Evolutionary conservation across 1,140 invertebrate genomes (phyloP).

Genomic region (Nylanderia fulva): DNA sequence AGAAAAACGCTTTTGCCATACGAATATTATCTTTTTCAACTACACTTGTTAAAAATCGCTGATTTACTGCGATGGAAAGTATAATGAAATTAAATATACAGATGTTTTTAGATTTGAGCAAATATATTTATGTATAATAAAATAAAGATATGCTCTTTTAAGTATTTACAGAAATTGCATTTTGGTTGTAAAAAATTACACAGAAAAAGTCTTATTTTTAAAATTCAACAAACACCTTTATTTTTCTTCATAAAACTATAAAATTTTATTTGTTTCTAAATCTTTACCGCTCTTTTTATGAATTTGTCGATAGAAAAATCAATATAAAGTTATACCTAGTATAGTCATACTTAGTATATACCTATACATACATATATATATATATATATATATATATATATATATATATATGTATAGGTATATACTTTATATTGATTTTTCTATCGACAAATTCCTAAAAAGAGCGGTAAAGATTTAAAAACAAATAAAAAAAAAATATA

Average conservation of each 20-base stretch:
- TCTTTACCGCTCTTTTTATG: neutral
- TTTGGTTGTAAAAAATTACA: neutral
- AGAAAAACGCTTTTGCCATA: neutral
- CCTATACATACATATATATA: too few species aligned
- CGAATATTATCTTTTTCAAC: constrained; percentile 40
- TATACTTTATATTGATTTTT: constrained; percentile 10
- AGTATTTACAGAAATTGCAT: neutral
- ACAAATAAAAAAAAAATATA: neutral
- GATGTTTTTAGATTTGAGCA: neutral
- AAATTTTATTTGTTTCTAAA: neutral
- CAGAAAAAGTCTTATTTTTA: too few species aligned
- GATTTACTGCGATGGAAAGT: constrained; percentile 13
- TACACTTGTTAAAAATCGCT: neutral
- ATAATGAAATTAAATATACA: neutral
- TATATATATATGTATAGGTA: too few species aligned
- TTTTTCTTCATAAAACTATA: too few species aligned
- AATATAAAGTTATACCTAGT: too few species aligned
- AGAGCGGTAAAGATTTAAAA: neutral
- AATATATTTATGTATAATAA: neutral
- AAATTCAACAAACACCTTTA: too few species aligned
- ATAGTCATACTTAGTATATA: too few species aligned
- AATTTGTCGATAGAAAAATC: neutral
- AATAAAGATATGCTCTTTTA: neutral
- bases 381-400: too few species aligned
- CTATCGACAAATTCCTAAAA: neutral